Evolutionary conservation across 2,888 invertebrate genomes (phyloP), one percentile per base, ranked within the genome.

Genomic region (Pseudanteris insignis): DNA sequence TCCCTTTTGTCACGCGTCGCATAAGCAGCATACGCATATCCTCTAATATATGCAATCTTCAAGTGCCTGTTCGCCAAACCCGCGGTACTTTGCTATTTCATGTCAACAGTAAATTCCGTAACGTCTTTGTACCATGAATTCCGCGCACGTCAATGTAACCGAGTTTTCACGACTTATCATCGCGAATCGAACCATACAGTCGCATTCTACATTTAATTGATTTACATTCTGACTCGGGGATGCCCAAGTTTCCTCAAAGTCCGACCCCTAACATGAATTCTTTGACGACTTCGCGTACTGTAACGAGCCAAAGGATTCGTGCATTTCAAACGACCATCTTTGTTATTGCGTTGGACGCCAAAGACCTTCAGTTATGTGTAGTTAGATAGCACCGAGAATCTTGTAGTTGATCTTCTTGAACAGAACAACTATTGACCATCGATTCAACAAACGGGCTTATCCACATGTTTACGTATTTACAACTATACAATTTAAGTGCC

Each of bases 331-430:
- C n/a, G 68, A 75, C 71, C 67, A 65, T 73, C 70, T 72, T 72
- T 63, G 64, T 72, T 70, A 72, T 74, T 74, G 67, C 69, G 64
- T 69, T 67, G 70, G 69, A 72, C 68, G 62, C 70, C 68, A 74
- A 72, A 71, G 71, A 67, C 53, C 54, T 44, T 41, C 57, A 55
- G 57, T 64, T 65, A 66, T 63, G 60, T 62, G 64, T 61, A 68
- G 66, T 61, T 54, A 69, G 70, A 67, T 68, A 57, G 60, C 65
- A 48, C 47, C 62, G 37, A 62, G 40, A 59, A 72, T 71, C 73
- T 73, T 68, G 48, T 64, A 75, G 78, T 78, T 79, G 78, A 78
- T 79, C 77, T 78, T 67, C 67, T 73, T 71, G 73, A 77, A 76
- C 77, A 72, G 78, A 25, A 65, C 70, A 79, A 77, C 67, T 78